Evolutionary conservation across 2,113 vertebrate species (phyloP).

Genomic region (Etia nguti): DNA sequence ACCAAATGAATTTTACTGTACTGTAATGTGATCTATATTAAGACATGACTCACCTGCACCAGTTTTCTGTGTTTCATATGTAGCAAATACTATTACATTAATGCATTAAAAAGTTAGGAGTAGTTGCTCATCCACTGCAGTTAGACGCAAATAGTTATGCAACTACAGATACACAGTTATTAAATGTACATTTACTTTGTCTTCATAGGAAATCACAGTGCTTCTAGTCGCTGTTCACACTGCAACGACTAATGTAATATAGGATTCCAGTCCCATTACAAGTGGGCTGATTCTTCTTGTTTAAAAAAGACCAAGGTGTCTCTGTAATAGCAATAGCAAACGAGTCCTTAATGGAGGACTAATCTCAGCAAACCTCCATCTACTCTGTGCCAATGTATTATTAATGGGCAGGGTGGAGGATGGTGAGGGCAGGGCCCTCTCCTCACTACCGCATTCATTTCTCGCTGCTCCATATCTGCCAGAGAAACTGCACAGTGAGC

Average conservation of each 20-base stretch:
- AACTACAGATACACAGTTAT: not conserved
- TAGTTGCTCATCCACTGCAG: not conserved
- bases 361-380: constrained; percentile 55
- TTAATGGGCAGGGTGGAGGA: constrained; percentile 60
- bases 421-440: constrained; percentile 55
- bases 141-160: accelerated
- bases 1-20: not conserved
- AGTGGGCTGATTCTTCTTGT: constrained; percentile 45
- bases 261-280: constrained; percentile 42
- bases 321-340: constrained; percentile 57
- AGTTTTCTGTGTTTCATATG: not conserved
- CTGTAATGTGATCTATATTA: not conserved
- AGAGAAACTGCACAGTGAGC: constrained; percentile 25
- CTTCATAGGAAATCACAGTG: not conserved
- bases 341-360: constrained; percentile 59
- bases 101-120: not conserved
- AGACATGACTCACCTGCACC: not conserved
- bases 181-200: not conserved
- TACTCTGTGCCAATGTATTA: constrained; percentile 60
- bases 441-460: constrained; percentile 60
- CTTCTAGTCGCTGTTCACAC: not conserved
- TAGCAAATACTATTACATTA: not conserved
- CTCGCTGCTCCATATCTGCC: constrained; percentile 62
- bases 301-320: constrained; percentile 51
- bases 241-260: constrained; percentile 22